Conservation (phyloP, 2,797 vertebrate species). For the Petrocephalus schoutedeni region DNA sequence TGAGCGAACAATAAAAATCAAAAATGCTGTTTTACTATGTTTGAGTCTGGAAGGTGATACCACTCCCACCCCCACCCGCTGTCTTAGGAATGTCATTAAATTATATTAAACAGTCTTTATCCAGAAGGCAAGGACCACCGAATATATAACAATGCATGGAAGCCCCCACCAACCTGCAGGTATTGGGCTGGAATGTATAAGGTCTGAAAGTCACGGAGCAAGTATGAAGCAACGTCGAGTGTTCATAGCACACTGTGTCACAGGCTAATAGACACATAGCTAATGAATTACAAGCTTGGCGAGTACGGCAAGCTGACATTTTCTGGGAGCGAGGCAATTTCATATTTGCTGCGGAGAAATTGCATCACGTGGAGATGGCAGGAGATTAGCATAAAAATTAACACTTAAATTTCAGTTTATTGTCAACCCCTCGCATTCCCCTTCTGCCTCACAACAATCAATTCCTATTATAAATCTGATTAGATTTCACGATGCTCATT, state of each 20-base stretch:
- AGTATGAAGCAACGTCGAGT: conserved; percentile 75
- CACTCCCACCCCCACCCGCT: not conserved
- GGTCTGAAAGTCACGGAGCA: conserved; percentile 67
- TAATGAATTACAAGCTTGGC: conserved; percentile 99
- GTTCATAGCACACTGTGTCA: conserved; percentile 85
- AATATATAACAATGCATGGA: conserved; percentile 98
- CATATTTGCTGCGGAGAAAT: conserved; percentile 90
- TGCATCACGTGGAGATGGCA: conserved; percentile 97
- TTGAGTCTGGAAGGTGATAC: conserved; percentile 63
- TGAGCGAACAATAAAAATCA: conserved; percentile 86
- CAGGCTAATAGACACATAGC: conserved; percentile 99
- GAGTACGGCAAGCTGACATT: conserved; percentile 99
- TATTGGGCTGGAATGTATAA: conserved; percentile 85
- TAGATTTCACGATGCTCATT: conserved; percentile 99
- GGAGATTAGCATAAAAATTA: conserved; percentile 99
- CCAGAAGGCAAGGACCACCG: conserved; percentile 95
- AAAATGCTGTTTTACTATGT: conserved; percentile 80
- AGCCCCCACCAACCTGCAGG: conserved; percentile 74
- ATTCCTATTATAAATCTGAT: conserved; percentile 99
- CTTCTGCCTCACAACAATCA: conserved; percentile 94
- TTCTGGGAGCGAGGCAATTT: conserved; percentile 96
- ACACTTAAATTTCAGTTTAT: conserved; percentile 99
- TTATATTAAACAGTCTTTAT: conserved; percentile 99
- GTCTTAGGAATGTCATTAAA: conserved; percentile 92
- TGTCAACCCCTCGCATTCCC: conserved; percentile 96